phyloP scores from a whole-genome alignment of 2,797 vertebrate genomes.

The Buphagus erythrorhynchus region DNA sequence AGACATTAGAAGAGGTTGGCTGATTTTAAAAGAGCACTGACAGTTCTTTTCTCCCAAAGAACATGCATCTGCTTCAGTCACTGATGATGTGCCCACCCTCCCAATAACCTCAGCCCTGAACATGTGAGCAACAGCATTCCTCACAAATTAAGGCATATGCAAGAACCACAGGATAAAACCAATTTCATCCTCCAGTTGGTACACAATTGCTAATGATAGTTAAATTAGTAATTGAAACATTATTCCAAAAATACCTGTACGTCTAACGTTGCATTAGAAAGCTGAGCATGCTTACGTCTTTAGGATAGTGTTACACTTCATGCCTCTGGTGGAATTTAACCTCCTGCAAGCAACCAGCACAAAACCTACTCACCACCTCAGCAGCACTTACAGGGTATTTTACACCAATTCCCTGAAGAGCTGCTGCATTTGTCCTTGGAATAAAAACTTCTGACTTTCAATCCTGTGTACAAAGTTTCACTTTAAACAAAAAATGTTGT shows the following conservation, averaged over 20 bases:
- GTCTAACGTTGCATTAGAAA: neutral
- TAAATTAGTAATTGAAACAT: neutral
- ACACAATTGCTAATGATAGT: neutral
- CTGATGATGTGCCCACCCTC: neutral
- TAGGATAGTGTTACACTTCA: neutral
- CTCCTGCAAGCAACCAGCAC: neutral
- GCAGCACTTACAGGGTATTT: neutral
- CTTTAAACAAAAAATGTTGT: neutral
- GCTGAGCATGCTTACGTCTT: neutral
- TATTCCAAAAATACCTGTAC: neutral
- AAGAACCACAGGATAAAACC: neutral
- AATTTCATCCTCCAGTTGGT: neutral
- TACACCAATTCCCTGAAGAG: neutral
- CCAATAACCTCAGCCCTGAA: rapidly evolving
- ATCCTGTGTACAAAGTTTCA: neutral
- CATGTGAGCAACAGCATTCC: neutral
- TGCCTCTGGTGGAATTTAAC: neutral
- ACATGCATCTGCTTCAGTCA: neutral
- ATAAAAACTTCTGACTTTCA: neutral
- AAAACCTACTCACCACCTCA: neutral
- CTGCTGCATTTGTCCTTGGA: neutral
- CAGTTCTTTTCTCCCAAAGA: neutral
- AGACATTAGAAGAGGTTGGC: neutral
- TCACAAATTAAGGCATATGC: neutral
- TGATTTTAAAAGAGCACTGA: neutral